Base-by-base conservation (phyloP, 2,888 invertebrate genomes). In the Leucania comma region DNA sequence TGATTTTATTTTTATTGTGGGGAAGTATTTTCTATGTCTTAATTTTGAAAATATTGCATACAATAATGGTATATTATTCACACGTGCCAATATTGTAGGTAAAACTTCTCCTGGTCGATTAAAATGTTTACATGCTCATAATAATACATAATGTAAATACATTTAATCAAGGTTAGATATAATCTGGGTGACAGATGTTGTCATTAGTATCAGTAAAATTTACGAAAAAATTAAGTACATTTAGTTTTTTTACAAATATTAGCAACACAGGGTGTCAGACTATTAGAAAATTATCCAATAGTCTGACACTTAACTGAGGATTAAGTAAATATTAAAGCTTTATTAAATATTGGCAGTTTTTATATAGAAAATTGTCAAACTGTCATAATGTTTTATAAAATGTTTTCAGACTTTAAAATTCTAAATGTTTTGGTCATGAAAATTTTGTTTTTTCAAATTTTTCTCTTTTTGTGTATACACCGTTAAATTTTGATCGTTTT, bases 221-320 rank as follows among this genome's bases (percentile, higher is more conserved):
- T 68, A 26, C 4, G 6, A 53, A 61, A 75, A 68, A 54, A 9
- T 72, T 73, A 78, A 78, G 82, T 80, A 82, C 75, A 75, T 69
- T 67, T 54, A 32, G 38, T 69, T 70, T 75, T 70, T 75, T 71
- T 77, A 74, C 70, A 79, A 66, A 57, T 56, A 60, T 35, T 60
- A 56, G 35, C 56, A 68, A 61, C 75, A 46, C n/a, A 20, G 20
- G 8, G n/a, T n/a, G n/a, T n/a, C n/a, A n/a, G n/a, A n/a, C n/a
- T n/a, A n/a, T n/a, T n/a, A n/a, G 35, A 14, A 22, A 6, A 17
- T 57, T 57, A 35, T 57, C 14, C 22, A 35, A 57, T 35, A 56
- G 35, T 57, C 22, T 22, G 35, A 35, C 57, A 22, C 35, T 32
- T 35, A 57, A 22, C 35, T 35, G 22, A 56, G 56, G 35, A 57